phyloP scores from a whole-genome alignment of 2,113 vertebrate species.

The Erpornis zantholeuca region DNA sequence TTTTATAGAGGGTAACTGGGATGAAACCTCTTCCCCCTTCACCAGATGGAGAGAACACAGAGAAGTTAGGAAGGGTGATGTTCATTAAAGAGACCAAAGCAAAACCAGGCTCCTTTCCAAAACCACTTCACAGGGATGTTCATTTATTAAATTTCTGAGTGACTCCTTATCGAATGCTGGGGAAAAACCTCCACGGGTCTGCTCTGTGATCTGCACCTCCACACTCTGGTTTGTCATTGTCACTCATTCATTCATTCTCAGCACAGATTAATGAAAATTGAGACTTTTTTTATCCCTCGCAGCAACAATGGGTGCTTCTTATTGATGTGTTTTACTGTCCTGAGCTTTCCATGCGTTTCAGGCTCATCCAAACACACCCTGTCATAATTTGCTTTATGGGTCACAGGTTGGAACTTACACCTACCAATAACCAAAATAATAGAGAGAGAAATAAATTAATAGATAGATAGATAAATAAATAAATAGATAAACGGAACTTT shows the following conservation, averaged over 20 bases:
- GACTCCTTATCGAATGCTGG: not conserved
- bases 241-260: not conserved
- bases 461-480: not conserved
- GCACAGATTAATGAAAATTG: not conserved
- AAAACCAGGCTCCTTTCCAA: conserved; percentile 15
- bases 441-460: fast-evolving
- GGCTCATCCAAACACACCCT: not conserved
- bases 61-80: not conserved
- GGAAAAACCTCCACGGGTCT: not conserved
- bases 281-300: not conserved
- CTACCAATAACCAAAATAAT: not conserved
- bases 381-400: fast-evolving
- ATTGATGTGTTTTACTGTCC: not conserved
- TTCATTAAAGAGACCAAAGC: not conserved
- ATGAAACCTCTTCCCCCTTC: not conserved
- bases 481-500: not conserved
- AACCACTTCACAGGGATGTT: conserved; percentile 27
- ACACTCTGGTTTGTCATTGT: not conserved
- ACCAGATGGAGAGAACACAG: not conserved
- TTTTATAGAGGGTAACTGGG: not conserved
- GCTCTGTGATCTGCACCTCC: not conserved
- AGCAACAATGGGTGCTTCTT: not conserved
- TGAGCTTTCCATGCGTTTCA: not conserved
- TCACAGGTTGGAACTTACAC: not conserved
- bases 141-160: not conserved